Evolutionary conservation across 2,797 vertebrate species (phyloP).

Genomic region (Tachyglossus aculeatus): DNA sequence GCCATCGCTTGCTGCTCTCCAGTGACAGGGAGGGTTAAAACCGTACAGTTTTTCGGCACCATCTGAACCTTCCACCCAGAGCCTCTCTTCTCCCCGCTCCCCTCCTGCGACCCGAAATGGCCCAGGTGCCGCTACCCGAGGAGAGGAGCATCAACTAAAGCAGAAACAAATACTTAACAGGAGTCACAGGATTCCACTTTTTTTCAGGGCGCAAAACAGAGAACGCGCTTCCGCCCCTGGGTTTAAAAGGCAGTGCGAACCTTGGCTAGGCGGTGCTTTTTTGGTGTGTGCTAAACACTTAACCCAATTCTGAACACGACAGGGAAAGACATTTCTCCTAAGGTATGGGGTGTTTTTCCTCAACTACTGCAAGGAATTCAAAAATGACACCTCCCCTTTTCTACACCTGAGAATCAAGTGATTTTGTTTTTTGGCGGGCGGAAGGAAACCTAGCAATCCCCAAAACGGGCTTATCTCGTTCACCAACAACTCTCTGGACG

Average conservation of each 20-base stretch:
- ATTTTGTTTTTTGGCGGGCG: too few relatives aligned
- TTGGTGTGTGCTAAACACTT: constrained; percentile 53
- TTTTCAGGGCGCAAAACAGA: constrained; percentile 55
- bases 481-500: too few relatives aligned
- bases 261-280: too few relatives aligned
- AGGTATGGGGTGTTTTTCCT: too few relatives aligned
- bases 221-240: constrained; percentile 26
- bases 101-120: too few relatives aligned
- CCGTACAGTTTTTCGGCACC: constrained; percentile 49
- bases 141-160: constrained; percentile 58
- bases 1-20: constrained; percentile 72
- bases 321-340: constrained; percentile 23
- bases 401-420: too few relatives aligned
- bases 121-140: constrained; percentile 65
- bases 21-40: constrained; percentile 68
- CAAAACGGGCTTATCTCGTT: too few relatives aligned
- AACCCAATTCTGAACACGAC: constrained; percentile 26
- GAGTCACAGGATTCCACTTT: constrained; percentile 32
- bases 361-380: too few relatives aligned
- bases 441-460: too few relatives aligned
- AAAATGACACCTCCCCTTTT: too few relatives aligned
- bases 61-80: constrained; percentile 31
- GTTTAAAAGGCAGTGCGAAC: too few relatives aligned
- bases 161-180: constrained; percentile 56
- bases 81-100: too few relatives aligned